These are phyloP conservation scores for Ectobius pallidus DNA, from an alignment of 2,888 invertebrate species.

Conservation along the genomic window DNA sequence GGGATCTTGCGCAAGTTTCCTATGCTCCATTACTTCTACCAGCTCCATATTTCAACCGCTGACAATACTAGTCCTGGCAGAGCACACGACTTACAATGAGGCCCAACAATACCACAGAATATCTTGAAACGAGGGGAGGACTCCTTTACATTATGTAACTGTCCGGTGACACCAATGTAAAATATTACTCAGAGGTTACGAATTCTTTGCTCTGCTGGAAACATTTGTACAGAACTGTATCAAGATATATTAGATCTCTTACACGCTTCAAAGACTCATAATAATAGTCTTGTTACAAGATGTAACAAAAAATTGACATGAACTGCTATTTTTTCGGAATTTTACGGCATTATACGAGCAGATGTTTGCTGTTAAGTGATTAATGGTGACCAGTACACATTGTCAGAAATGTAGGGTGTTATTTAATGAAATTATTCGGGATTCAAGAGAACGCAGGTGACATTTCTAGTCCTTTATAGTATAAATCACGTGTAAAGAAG, in stretches of 20 bases:
- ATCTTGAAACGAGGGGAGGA: not conserved
- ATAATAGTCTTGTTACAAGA: constrained; percentile 1
- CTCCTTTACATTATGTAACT: not conserved
- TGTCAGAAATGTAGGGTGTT: too few species aligned
- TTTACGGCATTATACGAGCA: constrained; percentile 3
- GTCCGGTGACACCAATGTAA: constrained; percentile 8
- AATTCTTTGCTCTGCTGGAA: constrained; percentile 29
- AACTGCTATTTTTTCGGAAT: not conserved
- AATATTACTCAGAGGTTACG: constrained; percentile 27
- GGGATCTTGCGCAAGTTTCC: not conserved
- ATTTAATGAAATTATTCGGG: too few species aligned
- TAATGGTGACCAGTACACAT: too few species aligned
- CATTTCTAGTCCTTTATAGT: too few species aligned
- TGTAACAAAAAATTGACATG: not conserved
- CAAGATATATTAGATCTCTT: constrained; percentile 34
- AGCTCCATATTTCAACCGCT: constrained; percentile 9
- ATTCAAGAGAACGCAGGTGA: too few species aligned
- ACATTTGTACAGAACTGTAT: constrained; percentile 33
- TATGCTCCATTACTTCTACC: not conserved
- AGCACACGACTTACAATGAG: constrained; percentile 21
- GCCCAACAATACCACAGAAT: not conserved
- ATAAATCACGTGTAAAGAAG: too few species aligned
- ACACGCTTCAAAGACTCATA: constrained; percentile 31
- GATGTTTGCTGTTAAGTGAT: too few species aligned
- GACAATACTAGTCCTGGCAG: constrained; percentile 9